Conservation (phyloP, 2,797 vertebrate genomes). For the Parauchenoglanis ngamensis region DNA sequence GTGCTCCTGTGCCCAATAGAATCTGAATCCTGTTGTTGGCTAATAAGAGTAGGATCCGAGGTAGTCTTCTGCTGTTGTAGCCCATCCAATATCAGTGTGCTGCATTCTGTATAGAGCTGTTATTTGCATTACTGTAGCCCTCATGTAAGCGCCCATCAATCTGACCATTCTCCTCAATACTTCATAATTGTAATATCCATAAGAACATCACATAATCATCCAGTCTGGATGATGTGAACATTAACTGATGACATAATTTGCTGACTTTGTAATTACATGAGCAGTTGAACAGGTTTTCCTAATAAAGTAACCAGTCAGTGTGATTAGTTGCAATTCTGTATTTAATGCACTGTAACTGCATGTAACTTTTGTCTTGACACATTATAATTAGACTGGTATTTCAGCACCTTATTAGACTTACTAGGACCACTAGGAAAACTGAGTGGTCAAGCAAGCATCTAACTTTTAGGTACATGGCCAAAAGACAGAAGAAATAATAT, state of each 20-base stretch:
- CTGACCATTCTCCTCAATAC: neutral
- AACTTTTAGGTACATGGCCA: neutral
- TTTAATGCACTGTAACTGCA: neutral
- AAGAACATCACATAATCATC: neutral
- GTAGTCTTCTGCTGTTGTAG: neutral
- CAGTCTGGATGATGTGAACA: neutral
- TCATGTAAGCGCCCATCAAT: neutral
- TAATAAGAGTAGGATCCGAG: neutral
- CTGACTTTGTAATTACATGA: neutral
- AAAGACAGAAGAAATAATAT: neutral
- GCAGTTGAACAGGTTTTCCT: neutral
- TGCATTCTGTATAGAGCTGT: neutral
- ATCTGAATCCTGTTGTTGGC: neutral
- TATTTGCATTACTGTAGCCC: neutral
- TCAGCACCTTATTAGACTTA: neutral
- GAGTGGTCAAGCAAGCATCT: neutral
- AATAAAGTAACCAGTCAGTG: neutral
- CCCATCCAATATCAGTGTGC: neutral
- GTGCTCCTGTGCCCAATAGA: neutral
- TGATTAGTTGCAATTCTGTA: neutral
- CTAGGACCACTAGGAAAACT: neutral
- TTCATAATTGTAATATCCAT: neutral
- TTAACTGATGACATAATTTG: neutral
- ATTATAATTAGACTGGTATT: neutral
- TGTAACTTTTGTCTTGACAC: neutral